phyloP scores from a whole-genome alignment of 2,797 vertebrate species.

The Corythornis leucogaster region DNA sequence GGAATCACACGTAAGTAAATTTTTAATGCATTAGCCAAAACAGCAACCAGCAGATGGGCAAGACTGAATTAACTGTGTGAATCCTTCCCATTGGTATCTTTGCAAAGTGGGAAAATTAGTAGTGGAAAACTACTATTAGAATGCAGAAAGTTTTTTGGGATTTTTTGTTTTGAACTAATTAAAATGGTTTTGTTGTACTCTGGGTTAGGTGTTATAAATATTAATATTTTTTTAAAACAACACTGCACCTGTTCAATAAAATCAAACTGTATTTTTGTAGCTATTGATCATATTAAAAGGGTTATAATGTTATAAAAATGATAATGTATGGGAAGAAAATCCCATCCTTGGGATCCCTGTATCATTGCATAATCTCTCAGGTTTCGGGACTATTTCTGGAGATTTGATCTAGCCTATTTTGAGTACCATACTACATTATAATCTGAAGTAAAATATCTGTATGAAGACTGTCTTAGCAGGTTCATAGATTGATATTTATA shows the following conservation, averaged over 20 bases:
- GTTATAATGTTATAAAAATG: background rate
- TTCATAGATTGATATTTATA: background rate
- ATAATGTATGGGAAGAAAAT: background rate
- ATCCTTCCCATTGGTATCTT: background rate
- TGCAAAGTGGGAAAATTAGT: background rate
- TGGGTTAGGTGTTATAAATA: background rate
- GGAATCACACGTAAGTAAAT: background rate
- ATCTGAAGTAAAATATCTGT: background rate
- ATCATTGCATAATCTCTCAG: background rate
- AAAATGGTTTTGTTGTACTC: background rate
- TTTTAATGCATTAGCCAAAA: conserved; percentile 25
- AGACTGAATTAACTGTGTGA: background rate
- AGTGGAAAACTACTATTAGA: background rate
- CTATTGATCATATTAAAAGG: background rate
- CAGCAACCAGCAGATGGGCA: background rate
- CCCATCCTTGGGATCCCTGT: fast-evolving
- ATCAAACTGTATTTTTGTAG: background rate
- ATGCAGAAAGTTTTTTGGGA: background rate
- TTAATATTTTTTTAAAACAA: background rate
- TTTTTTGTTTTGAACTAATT: background rate
- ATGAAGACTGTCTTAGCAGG: background rate
- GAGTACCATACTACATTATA: background rate
- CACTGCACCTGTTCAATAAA: background rate
- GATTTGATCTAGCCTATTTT: background rate
- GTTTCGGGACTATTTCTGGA: background rate